These are phyloP conservation scores for Aspidiotus rigidus DNA, from an alignment of 2,888 invertebrate genomes.

Conservation along the genomic window DNA sequence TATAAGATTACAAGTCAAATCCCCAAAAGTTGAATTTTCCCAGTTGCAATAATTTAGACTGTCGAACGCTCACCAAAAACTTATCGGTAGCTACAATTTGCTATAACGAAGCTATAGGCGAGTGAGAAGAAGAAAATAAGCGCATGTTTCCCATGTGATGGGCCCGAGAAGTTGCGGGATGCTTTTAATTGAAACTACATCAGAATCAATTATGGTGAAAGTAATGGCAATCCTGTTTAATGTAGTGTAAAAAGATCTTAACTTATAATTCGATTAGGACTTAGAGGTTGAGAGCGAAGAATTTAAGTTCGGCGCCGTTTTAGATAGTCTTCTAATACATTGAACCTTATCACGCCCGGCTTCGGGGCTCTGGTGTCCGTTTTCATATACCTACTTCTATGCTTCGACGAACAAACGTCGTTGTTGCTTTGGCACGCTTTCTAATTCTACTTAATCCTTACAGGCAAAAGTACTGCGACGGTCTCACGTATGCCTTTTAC, in stretches of 20 bases:
- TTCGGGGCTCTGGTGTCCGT: slow-evolving; percentile 30
- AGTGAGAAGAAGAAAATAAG: no score
- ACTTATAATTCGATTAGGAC: slow-evolving; percentile 34
- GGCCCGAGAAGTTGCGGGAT: slow-evolving; percentile 17
- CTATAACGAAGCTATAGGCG: no score
- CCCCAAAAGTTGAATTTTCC: no score
- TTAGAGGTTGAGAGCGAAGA: slow-evolving; percentile 29
- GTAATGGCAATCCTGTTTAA: slow-evolving; percentile 34
- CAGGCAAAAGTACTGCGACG: slow-evolving; percentile 19
- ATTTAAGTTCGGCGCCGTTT: slow-evolving; percentile 32
- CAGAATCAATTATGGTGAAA: slow-evolving; percentile 33
- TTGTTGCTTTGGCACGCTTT: slow-evolving; percentile 10
- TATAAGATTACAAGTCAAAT: no score
- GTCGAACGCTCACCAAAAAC: no score
- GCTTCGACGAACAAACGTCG: slow-evolving; percentile 25
- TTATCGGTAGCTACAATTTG: no score
- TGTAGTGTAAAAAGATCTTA: slow-evolving; percentile 34
- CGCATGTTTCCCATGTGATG: no score
- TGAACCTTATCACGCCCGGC: slow-evolving; percentile 28
- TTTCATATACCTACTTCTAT: slow-evolving; percentile 31
- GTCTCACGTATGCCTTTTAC: neutral
- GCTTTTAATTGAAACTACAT: slow-evolving; percentile 33
- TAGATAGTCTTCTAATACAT: slow-evolving; percentile 33
- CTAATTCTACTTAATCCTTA: slow-evolving; percentile 26
- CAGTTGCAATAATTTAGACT: no score